phyloP scores from a whole-genome alignment of 2,797 vertebrate species.

The Melanotaenia trifasciata region DNA sequence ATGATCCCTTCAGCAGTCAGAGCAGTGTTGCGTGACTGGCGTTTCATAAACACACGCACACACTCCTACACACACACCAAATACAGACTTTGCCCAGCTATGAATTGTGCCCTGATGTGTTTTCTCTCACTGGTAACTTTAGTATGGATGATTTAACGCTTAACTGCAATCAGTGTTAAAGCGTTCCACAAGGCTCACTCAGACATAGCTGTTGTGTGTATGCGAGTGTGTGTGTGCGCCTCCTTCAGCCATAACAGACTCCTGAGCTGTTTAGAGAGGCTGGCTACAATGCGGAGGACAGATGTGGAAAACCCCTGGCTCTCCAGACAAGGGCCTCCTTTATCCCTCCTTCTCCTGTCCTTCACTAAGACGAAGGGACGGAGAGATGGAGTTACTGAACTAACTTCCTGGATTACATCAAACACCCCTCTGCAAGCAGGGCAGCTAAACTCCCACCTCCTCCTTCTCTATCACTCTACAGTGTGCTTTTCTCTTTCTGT shows the following conservation, averaged over 20 bases:
- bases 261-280: slow-evolving; percentile 84
- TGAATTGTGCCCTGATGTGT: slow-evolving; percentile 77
- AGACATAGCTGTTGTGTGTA: slow-evolving; percentile 72
- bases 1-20: slow-evolving; percentile 75
- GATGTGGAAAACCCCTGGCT: slow-evolving; percentile 86
- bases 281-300: slow-evolving; percentile 86
- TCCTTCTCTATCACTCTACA: slow-evolving; percentile 31
- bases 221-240: slow-evolving; percentile 33
- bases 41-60: slow-evolving; percentile 72
- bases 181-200: slow-evolving; percentile 81
- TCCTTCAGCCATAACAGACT: slow-evolving; percentile 84
- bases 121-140: slow-evolving; percentile 82
- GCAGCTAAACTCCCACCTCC: slow-evolving; percentile 47
- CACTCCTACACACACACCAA: slow-evolving; percentile 39
- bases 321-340: slow-evolving; percentile 87
- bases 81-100: slow-evolving; percentile 60
- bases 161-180: slow-evolving; percentile 86
- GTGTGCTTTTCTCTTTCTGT: slow-evolving; percentile 28
- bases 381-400: slow-evolving; percentile 86
- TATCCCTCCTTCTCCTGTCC: slow-evolving; percentile 78
- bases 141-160: slow-evolving; percentile 86
- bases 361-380: slow-evolving; percentile 71
- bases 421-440: slow-evolving; percentile 74
- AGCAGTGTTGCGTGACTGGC: slow-evolving; percentile 76
- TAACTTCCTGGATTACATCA: slow-evolving; percentile 89